Evolutionary conservation across 2,888 invertebrate genomes (phyloP).

Genomic region (Notocelia uddmanniana): DNA sequence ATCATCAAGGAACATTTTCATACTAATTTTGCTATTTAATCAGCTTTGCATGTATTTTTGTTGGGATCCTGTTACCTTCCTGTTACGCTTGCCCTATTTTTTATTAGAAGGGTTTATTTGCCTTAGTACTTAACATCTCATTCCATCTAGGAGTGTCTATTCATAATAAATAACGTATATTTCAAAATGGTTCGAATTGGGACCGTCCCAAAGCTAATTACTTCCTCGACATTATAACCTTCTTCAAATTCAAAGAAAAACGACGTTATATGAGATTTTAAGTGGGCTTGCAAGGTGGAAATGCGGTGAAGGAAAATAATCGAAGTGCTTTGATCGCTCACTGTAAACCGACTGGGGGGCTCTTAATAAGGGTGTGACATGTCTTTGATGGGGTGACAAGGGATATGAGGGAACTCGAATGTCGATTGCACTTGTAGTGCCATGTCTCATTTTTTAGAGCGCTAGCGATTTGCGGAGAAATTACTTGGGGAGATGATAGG

Average conservation of each 20-base stretch:
- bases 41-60: too few relatives aligned
- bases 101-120: too few relatives aligned
- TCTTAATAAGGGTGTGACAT: slow-evolving; percentile 51
- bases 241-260: slow-evolving; percentile 39
- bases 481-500: background rate
- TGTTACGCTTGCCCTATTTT: too few relatives aligned
- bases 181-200: background rate
- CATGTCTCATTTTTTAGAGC: background rate
- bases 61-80: too few relatives aligned
- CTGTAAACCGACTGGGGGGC: slow-evolving; percentile 46
- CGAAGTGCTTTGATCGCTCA: slow-evolving; percentile 51
- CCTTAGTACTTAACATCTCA: too few relatives aligned
- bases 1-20: too few relatives aligned
- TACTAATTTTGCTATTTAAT: too few relatives aligned
- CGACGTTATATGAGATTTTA: slow-evolving; percentile 45
- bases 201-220: slow-evolving; percentile 38
- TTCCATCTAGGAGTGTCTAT: too few relatives aligned
- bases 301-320: slow-evolving; percentile 49
- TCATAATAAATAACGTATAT: too few relatives aligned
- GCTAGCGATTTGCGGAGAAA: background rate
- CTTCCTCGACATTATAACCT: slow-evolving; percentile 24
- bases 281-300: slow-evolving; percentile 43
- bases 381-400: slow-evolving; percentile 53
- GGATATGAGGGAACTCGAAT: slow-evolving; percentile 51
- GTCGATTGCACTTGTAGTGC: slow-evolving; percentile 51